A percentile compares a stretch with the other conserved stretches of the same genome.
Conservation (phyloP, 2,797 vertebrate genomes). For the Crotalus adamanteus region DNA sequence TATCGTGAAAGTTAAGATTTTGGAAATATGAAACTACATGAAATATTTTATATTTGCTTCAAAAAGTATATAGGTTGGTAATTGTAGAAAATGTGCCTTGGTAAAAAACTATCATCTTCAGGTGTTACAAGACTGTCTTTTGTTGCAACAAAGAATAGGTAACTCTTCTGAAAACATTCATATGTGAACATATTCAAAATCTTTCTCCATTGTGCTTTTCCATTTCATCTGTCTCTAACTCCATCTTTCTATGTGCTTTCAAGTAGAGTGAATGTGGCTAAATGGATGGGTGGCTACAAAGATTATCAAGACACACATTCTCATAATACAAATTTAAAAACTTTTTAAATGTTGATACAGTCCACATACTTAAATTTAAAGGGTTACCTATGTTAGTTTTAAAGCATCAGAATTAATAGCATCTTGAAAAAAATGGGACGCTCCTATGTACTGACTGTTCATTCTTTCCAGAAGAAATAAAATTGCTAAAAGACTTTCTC, state of each 20-base stretch:
- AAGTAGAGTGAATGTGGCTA: not conserved
- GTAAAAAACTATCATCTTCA: conserved; percentile 25
- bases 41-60: conserved; percentile 8
- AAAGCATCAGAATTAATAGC: not conserved
- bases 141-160: not conserved
- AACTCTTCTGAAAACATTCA: not conserved
- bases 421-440: not conserved
- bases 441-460: not conserved
- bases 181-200: conserved; percentile 5
- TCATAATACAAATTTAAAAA: not conserved
- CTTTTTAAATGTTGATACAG: not conserved
- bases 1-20: conserved; percentile 20
- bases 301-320: not conserved
- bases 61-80: conserved; percentile 18
- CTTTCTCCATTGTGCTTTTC: conserved; percentile 12
- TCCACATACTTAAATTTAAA: not conserved
- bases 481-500: not conserved
- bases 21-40: conserved; percentile 21
- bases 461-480: not conserved
- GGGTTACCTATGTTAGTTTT: not conserved
- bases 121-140: not conserved
- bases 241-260: not conserved
- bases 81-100: conserved; percentile 37
- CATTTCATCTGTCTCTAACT: not conserved
- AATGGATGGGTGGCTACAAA: not conserved